A percentile compares a stretch with the other conserved stretches of the same genome.
phyloP scores from a whole-genome alignment of 2,888 invertebrate genomes.

The Eurytoma californica region DNA sequence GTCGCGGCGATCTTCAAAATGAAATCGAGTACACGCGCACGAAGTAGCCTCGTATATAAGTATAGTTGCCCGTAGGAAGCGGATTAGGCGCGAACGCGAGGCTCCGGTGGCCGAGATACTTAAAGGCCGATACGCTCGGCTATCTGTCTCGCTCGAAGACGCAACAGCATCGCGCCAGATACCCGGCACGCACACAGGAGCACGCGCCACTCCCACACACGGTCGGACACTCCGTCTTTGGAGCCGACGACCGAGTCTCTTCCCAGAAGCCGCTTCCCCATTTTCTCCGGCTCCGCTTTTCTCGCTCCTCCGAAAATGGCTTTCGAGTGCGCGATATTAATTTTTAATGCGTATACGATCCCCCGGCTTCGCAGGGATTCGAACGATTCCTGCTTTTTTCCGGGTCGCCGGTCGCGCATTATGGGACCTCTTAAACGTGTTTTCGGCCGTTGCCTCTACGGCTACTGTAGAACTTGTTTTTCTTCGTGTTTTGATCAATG shows the following conservation, averaged over 20 bases:
- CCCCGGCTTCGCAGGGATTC: no score
- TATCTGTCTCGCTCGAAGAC: not conserved
- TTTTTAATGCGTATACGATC: not conserved
- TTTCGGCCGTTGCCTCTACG: no score
- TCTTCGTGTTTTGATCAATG: no score
- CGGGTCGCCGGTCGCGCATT: no score
- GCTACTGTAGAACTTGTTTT: no score
- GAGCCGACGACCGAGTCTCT: not conserved
- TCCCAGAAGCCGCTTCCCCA: not conserved
- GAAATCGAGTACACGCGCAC: not conserved
- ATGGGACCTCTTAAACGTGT: no score
- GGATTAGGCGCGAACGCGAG: slow-evolving; percentile 18
- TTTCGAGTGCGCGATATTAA: not conserved
- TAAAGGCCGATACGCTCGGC: slow-evolving; percentile 12
- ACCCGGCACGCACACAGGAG: not conserved
- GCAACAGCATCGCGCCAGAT: no score
- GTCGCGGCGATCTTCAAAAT: no score
- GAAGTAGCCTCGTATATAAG: not conserved
- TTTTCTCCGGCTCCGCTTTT: not conserved
- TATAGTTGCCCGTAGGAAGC: slow-evolving; percentile 12
- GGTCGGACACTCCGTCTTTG: slow-evolving; percentile 2
- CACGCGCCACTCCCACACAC: not conserved
- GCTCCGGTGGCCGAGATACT: slow-evolving; percentile 22
- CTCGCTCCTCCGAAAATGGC: not conserved
- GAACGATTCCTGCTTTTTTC: no score